These are phyloP conservation scores for Alouatta palliata DNA, from an alignment of 2,113 vertebrate species.

Conservation along the genomic window DNA sequence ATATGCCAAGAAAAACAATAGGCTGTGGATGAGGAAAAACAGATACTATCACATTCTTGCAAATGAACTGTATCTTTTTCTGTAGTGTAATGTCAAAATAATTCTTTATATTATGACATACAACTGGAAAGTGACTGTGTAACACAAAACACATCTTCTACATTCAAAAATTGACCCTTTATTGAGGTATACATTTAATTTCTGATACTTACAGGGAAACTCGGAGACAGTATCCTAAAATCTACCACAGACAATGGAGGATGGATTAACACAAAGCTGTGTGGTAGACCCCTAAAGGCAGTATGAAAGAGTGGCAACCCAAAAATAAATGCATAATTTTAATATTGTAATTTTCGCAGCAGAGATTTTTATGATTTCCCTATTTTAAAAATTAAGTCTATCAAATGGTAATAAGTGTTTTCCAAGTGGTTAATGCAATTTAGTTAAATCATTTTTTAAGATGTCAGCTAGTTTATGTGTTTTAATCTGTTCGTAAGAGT, in stretches of 20 bases:
- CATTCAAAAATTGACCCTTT: neutral
- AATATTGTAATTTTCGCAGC: neutral
- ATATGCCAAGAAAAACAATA: neutral
- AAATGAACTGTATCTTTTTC: neutral
- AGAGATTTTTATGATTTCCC: neutral
- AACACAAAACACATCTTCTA: neutral
- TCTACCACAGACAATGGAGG: neutral
- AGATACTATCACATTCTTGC: neutral
- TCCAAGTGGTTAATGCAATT: neutral
- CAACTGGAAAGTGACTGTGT: neutral
- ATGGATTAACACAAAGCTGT: neutral
- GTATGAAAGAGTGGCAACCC: neutral
- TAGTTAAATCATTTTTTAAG: neutral
- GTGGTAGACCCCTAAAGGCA: too few relatives aligned
- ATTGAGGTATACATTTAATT: neutral
- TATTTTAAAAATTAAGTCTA: neutral
- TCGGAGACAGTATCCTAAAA: neutral
- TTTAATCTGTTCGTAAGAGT: neutral
- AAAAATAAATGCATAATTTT: neutral
- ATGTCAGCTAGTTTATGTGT: neutral
- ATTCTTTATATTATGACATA: neutral
- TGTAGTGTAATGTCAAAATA: neutral
- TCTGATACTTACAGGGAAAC: neutral
- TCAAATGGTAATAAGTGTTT: neutral
- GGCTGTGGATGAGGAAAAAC: neutral